Evolutionary conservation across 2,797 vertebrate genomes (phyloP), one percentile per base, ranked within the genome.

Genomic region (Tadarida brasiliensis): DNA sequence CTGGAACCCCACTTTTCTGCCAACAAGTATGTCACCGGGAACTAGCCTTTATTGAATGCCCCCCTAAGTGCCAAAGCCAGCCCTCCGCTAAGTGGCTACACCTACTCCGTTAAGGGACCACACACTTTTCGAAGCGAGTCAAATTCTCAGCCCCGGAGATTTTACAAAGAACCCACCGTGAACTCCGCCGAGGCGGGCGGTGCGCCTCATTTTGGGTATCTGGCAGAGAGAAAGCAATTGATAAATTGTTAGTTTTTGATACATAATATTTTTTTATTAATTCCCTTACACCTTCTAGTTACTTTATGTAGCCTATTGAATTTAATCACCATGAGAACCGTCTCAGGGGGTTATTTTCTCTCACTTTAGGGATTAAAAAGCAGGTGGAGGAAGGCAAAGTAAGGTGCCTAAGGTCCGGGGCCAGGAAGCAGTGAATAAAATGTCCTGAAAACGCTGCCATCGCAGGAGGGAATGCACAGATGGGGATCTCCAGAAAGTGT

Each of bases 361-460:
- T 73, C 44, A 61, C 89, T 91, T 82, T 30, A 88, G 74, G 96
- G 33, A 24, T 68, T 7, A 65, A 71, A 87, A 77, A 65, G 17
- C 16, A 14, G 71, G 28, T 26, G 2, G 11, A 19, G 35, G 49
- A n/a, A 85, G 33, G 16, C 24, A 15, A 28, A 56, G 39, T 33
- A 33, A 63, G 2, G 7, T 9, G 26, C 30, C 90, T 39, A 57
- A 47, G 63, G 30, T 93, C 74, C 0, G 1, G 20, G 9, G 35
- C 68, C 24, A 12, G 49, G 33, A 80, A 80, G 14, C 83, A 12
- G 30, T 63, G 61, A 68, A 74, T 51, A 12, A 70, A 77, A 71
- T 17, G 57, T 76, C 84, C 35, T 61, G 49, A 86, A 57, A 84
- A 71, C 3, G 5, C 70, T 54, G 30, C 20, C 71, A 28, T 2